Base-by-base conservation (phyloP, 92 coral and sea anemone species). In the Micromussa lordhowensis region DNA sequence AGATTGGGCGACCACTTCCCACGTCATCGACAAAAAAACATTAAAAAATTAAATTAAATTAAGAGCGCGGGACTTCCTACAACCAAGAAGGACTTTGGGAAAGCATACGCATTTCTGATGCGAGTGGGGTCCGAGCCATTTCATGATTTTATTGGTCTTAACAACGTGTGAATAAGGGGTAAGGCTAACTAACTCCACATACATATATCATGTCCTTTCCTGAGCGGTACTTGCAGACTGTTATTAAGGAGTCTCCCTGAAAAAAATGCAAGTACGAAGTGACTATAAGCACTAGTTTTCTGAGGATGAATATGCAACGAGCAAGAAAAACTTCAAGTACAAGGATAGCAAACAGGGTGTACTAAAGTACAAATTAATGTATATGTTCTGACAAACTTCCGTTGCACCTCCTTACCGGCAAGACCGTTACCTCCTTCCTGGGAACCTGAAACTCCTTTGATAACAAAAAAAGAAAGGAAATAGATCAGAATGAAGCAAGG, bases 211-310 rank as follows among this genome's bases (percentile, higher is more conserved):
- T 5, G 30, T 70, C 10, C 8, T 15, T 3, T 70, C 38, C 44
- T 70, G 75, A 21, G 26, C 4, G 36, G 10, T 70, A 70, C 36
- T 70, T 70, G 40, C 75, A 70, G 40, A 30, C 34, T 30, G 75
- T 70, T 70, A 70, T 70, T 17, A 70, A 17, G 19, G 75, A 70
- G 34, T 70, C 75, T 70, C 75, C 75, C 75, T 70, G 75, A 70
- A 70, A 70, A 68, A 68, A 9, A 66, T 11, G 13, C 21, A 24
- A 24, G 4, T 21, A 24, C 28, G 31, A 66, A 66, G 24, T 11
- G 11, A 28, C 13, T 18, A 10, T 16, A 28, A 24, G 13, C 13
- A 28, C 71, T 1, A n/a, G 13, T 22, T 24, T 15, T 18, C 51
- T 44, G 51, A 16, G 4, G 16, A 18, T 55, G 61, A 55, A 15